Conservation (phyloP, 2,888 invertebrate genomes). For the Sialis fuliginosa region DNA sequence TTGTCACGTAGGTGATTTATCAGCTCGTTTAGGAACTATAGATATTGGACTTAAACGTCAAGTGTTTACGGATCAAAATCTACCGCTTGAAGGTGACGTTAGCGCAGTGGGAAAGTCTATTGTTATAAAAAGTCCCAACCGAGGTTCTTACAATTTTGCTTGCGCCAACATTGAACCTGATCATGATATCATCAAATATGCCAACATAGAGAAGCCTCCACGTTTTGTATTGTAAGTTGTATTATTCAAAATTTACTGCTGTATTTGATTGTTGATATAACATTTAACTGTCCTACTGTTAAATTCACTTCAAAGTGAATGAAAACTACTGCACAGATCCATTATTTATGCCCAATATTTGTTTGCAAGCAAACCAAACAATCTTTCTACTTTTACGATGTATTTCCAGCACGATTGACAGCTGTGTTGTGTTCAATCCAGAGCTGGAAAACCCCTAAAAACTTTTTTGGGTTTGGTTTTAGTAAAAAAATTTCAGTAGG, state of each 20-base stretch:
- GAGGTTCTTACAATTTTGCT: conserved; percentile 54
- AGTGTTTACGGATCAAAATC: conserved; percentile 70
- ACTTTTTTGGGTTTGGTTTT: too few species aligned
- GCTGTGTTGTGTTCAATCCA: too few species aligned
- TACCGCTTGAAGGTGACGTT: conserved; percentile 64
- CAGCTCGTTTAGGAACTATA: conserved; percentile 68
- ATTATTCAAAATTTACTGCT: not conserved
- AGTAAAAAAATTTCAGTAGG: too few species aligned
- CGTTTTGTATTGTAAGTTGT: conserved; percentile 67
- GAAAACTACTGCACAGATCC: too few species aligned
- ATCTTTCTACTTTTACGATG: too few species aligned
- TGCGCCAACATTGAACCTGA: conserved; percentile 87
- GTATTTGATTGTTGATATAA: too few species aligned
- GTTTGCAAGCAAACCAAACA: too few species aligned
- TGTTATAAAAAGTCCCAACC: conserved; percentile 62
- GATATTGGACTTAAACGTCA: conserved; percentile 58
- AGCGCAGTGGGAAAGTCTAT: conserved; percentile 71
- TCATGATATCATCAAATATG: conserved; percentile 77
- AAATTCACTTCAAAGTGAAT: too few species aligned
- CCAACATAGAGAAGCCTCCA: conserved; percentile 72
- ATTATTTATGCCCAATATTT: too few species aligned
- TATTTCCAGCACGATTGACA: too few species aligned
- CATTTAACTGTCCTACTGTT: too few species aligned
- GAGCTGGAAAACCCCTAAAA: too few species aligned
- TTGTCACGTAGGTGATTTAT: conserved; percentile 82